These are phyloP conservation scores for Mesodorylaimus sp. DNA, from an alignment of 2,888 invertebrate species.

Conservation along the genomic window DNA sequence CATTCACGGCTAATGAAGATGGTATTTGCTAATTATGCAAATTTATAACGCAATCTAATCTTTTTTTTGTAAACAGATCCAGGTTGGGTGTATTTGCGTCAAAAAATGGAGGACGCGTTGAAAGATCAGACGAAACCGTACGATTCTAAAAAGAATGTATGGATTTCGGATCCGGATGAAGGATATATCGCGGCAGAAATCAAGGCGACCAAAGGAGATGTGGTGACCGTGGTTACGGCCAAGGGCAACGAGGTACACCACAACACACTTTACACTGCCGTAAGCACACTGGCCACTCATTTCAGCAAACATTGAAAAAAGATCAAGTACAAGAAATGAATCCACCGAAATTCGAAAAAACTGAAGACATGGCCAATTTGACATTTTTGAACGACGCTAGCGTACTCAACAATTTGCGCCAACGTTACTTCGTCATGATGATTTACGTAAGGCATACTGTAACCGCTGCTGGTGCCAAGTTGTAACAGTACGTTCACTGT, in stretches of 20 bases:
- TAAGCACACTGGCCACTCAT: too few species aligned
- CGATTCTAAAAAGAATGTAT: conserved; percentile 97
- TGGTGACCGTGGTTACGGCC: conserved; percentile 74
- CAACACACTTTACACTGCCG: too few species aligned
- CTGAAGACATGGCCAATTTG: conserved; percentile 95
- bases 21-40: too few species aligned
- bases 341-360: conserved; percentile 94
- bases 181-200: conserved; percentile 83
- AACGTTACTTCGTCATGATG: conserved; percentile 86
- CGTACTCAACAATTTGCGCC: conserved; percentile 91
- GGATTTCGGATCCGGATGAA: conserved; percentile 95
- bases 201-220: conserved; percentile 92
- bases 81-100: conserved; percentile 1
- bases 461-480: too few species aligned
- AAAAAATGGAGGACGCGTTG: too few species aligned
- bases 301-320: conserved; percentile 48
- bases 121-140: conserved; percentile 16
- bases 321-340: conserved; percentile 81
- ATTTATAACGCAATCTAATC: too few species aligned
- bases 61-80: neutral
- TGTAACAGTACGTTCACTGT: neutral
- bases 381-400: conserved; percentile 97
- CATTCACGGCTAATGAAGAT: too few species aligned
- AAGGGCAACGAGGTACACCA: conserved; percentile 73
- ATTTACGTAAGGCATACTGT: conserved; percentile 98